These are phyloP conservation scores for Okamejei kenojei DNA, from an alignment of 2,797 vertebrate genomes.

Conservation along the genomic window DNA sequence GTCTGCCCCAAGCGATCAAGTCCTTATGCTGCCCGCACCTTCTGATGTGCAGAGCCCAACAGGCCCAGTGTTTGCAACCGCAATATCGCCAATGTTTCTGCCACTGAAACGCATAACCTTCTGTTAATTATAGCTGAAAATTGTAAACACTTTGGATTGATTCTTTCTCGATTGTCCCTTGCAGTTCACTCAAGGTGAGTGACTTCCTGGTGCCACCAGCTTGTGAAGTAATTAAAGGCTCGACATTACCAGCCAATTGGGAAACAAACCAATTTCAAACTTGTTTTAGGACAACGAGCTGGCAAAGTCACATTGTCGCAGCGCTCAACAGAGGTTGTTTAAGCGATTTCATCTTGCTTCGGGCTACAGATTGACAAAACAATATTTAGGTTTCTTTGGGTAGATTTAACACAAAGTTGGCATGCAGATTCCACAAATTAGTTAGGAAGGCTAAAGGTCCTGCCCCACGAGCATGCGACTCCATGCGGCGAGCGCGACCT, in stretches of 20 bases:
- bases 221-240: neutral
- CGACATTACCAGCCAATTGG: neutral
- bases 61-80: neutral
- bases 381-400: neutral
- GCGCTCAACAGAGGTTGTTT: neutral
- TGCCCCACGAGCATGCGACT: too few relatives aligned
- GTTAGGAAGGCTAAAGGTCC: too few relatives aligned
- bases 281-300: neutral
- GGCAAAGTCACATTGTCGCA: neutral
- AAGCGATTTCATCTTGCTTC: neutral
- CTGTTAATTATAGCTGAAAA: neutral
- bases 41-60: neutral
- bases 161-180: neutral
- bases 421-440: too few relatives aligned
- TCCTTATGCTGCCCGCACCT: neutral
- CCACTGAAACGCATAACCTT: too few relatives aligned
- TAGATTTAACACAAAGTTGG: too few relatives aligned
- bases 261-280: neutral
- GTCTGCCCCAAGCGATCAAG: neutral
- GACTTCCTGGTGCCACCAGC: neutral
- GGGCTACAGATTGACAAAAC: neutral
- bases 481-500: too few relatives aligned
- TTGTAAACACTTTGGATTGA: neutral
- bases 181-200: neutral
- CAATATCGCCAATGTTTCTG: neutral